These are phyloP conservation scores for Abramis brama DNA, from an alignment of 2,113 vertebrate species.

Conservation along the genomic window DNA sequence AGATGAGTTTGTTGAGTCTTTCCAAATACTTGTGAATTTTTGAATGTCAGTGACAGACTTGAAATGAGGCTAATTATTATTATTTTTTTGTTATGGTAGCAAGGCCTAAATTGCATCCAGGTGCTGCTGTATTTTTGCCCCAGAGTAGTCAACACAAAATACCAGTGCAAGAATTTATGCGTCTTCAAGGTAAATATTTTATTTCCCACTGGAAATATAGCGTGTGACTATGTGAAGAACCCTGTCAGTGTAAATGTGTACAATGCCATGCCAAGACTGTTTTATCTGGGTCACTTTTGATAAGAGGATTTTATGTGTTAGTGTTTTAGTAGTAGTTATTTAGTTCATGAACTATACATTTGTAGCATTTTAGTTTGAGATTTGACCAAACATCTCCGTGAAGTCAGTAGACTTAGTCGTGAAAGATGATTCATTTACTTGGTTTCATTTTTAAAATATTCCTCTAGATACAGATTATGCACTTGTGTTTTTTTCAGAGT, in stretches of 20 bases:
- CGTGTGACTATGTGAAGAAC: slow-evolving; percentile 15
- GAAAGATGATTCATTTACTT: slow-evolving; percentile 39
- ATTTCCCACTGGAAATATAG: slow-evolving; percentile 25
- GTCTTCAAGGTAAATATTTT: slow-evolving; percentile 1
- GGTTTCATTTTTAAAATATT: slow-evolving; percentile 47
- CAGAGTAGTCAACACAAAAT: slow-evolving; percentile 4
- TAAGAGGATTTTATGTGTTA: slow-evolving; percentile 33
- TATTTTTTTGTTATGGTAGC: slow-evolving; percentile 12
- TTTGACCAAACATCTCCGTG: slow-evolving; percentile 37
- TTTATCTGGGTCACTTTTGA: slow-evolving; percentile 32
- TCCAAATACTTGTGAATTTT: neutral
- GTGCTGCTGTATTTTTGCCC: slow-evolving; percentile 41
- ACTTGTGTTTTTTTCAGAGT: slow-evolving; percentile 69
- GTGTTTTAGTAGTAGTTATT: slow-evolving; percentile 32
- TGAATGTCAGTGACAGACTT: neutral
- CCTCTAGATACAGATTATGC: slow-evolving; percentile 64
- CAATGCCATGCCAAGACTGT: slow-evolving; percentile 51
- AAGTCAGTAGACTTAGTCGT: slow-evolving; percentile 69
- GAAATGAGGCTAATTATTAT: neutral
- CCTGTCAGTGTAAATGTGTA: slow-evolving; percentile 26
- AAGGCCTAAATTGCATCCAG: slow-evolving; percentile 13
- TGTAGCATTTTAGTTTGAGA: slow-evolving; percentile 33
- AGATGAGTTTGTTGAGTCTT: neutral
- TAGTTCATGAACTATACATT: neutral
- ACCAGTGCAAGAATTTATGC: slow-evolving; percentile 1